A percentile compares a stretch with the other conserved stretches of the same genome.
phyloP scores from a whole-genome alignment of 1,140 invertebrate genomes.

The Drosophila kanapiae region DNA sequence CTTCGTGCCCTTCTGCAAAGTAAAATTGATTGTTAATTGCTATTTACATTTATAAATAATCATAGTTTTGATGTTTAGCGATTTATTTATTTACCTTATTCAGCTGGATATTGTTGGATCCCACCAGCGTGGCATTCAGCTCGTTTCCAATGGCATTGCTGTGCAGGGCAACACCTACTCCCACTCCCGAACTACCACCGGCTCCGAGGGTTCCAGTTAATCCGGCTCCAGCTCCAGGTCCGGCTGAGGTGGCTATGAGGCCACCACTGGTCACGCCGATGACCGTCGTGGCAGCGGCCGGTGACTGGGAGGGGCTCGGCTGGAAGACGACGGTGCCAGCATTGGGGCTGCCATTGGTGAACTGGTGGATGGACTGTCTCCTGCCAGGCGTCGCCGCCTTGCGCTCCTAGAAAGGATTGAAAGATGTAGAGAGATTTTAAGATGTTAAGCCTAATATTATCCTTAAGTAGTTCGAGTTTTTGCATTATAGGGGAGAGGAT shows the following conservation, averaged over 20 bases:
- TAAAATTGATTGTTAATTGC: neutral
- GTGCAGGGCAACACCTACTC: constrained; percentile 42
- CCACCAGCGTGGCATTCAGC: constrained; percentile 84
- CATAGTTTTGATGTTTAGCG: neutral
- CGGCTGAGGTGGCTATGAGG: constrained; percentile 65
- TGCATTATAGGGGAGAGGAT: no score
- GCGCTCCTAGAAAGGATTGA: constrained; percentile 60
- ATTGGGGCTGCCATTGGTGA: constrained; percentile 85
- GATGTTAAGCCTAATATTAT: neutral
- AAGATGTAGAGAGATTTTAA: neutral
- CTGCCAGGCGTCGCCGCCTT: constrained; percentile 85
- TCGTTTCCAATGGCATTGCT: constrained; percentile 81
- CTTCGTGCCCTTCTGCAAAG: constrained; percentile 81
- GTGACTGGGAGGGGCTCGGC: constrained; percentile 85
- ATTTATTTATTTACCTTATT: constrained; percentile 69
- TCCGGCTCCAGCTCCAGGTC: constrained; percentile 20
- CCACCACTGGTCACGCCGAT: constrained; percentile 84
- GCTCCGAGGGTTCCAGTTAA: constrained; percentile 16
- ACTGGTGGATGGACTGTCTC: constrained; percentile 84
- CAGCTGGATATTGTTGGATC: constrained; percentile 85
- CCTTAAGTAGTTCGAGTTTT: no score
- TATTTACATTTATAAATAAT: neutral
- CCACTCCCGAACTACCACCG: constrained; percentile 36
- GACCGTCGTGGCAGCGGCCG: constrained; percentile 83
- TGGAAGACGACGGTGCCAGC: constrained; percentile 85